These are phyloP conservation scores for Leptopilina syphax DNA, from an alignment of 2,888 invertebrate species.

Conservation along the genomic window DNA sequence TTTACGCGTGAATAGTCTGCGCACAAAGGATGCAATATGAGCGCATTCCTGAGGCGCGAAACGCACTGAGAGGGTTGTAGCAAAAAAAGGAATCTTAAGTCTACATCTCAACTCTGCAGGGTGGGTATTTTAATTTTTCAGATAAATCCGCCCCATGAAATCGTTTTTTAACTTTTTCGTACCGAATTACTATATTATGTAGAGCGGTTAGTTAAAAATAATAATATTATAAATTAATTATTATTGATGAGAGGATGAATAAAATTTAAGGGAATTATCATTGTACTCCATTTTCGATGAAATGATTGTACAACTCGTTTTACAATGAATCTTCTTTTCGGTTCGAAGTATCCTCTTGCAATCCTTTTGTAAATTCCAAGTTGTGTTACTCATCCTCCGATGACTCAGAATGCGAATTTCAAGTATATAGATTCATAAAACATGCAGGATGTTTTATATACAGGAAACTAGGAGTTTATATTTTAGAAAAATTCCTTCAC, in stretches of 20 bases:
- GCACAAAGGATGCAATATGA: conserved; percentile 68
- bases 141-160: no score
- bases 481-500: background rate
- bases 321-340: no score
- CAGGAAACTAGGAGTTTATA: background rate
- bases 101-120: conserved; percentile 24
- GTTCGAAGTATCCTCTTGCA: background rate
- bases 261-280: no score
- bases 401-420: conserved; percentile 13
- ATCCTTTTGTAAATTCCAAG: background rate
- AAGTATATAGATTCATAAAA: conserved; percentile 1
- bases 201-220: no score
- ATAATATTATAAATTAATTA: no score
- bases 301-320: no score
- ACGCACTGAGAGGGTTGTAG: conserved; percentile 1
- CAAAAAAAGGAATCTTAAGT: background rate
- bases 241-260: no score
- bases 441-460: background rate
- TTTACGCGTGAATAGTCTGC: conserved; percentile 64
- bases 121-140: conserved; percentile 18
- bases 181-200: no score
- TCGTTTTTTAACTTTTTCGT: no score
- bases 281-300: no score
- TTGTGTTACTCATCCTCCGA: background rate
- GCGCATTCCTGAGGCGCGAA: conserved; percentile 61